These are phyloP conservation scores for Gopherus evgoodei DNA, from an alignment of 2,113 vertebrate species.

Conservation along the genomic window DNA sequence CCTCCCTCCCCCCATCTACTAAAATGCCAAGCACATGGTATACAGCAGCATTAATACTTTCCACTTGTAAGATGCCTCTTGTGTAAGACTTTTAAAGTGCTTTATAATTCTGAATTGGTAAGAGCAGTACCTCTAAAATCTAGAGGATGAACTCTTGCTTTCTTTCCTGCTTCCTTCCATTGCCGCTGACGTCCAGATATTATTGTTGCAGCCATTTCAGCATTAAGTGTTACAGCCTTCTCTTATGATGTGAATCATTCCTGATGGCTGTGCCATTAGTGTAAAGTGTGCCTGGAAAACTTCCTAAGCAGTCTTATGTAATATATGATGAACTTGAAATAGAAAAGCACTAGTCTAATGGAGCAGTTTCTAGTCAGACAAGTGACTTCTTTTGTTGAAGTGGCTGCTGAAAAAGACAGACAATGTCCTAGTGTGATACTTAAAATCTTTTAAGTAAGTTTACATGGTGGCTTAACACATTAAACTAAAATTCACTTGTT, in stretches of 20 bases:
- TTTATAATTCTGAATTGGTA: background rate
- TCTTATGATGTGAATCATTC: background rate
- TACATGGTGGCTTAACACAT: background rate
- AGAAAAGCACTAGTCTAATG: background rate
- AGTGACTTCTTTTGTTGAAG: background rate
- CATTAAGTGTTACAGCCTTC: background rate
- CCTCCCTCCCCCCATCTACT: background rate
- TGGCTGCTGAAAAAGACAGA: background rate
- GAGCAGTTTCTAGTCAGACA: background rate
- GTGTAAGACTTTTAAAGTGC: background rate
- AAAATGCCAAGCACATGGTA: background rate
- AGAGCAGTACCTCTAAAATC: background rate
- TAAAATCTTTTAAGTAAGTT: background rate
- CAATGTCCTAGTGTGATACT: background rate
- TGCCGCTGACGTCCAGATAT: background rate
- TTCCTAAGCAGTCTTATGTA: background rate
- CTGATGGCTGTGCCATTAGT: rapidly evolving
- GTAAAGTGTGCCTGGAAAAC: background rate
- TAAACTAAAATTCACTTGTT: background rate
- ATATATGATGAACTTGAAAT: background rate
- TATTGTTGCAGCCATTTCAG: background rate
- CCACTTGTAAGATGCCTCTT: background rate
- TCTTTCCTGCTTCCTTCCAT: background rate
- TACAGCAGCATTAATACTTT: background rate
- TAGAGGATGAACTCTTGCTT: background rate